Evolutionary conservation across 2,797 vertebrate genomes (phyloP).

Genomic region (Odontamblyopus rebecca): DNA sequence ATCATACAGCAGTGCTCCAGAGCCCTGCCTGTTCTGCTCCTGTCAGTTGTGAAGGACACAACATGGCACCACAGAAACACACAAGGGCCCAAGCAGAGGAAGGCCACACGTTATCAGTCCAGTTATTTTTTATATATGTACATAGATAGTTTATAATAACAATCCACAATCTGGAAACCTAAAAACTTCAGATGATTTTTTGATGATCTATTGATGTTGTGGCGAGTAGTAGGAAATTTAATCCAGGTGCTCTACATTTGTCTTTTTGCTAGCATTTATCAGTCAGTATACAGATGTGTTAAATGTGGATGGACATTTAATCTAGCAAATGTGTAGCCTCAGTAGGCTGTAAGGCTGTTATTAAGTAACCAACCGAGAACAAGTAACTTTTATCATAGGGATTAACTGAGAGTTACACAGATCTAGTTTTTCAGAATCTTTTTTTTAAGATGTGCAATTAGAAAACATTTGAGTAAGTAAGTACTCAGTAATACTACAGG

Average conservation of each 20-base stretch:
- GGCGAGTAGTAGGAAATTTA: background rate
- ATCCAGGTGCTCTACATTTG: background rate
- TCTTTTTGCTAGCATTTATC: background rate
- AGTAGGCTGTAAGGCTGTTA: background rate
- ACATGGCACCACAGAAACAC: slow-evolving; percentile 21
- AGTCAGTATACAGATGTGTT: background rate
- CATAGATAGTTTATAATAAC: background rate
- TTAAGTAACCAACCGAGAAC: background rate
- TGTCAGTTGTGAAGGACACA: slow-evolving; percentile 49
- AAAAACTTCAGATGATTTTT: background rate
- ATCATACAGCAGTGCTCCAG: slow-evolving; percentile 33
- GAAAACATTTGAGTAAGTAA: background rate
- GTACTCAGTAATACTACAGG: background rate
- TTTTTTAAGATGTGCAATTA: background rate
- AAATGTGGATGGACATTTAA: background rate
- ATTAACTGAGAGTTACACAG: background rate
- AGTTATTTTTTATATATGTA: background rate
- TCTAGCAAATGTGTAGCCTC: background rate
- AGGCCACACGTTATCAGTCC: background rate
- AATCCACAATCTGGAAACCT: background rate
- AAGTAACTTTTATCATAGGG: background rate
- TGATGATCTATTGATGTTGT: background rate
- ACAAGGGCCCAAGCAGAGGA: background rate
- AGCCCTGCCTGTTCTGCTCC: slow-evolving; percentile 41
- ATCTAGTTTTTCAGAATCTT: background rate